Evolutionary conservation across 2,797 vertebrate species (phyloP), one percentile per base, ranked within the genome.

Genomic region (Gymnothorax javanicus): DNA sequence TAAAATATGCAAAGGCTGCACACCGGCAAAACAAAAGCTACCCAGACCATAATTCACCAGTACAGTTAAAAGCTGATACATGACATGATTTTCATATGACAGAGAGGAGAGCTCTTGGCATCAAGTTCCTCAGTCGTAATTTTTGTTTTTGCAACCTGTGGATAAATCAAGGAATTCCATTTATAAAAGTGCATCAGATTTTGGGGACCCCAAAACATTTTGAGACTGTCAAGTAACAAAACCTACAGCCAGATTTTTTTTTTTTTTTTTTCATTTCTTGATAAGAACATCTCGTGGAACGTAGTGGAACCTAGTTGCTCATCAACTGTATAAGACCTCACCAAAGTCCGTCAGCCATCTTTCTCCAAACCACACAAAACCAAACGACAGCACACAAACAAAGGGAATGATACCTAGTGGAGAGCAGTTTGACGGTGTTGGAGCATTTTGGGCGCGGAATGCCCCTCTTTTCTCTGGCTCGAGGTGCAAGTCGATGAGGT

Each of bases 401-500:
- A 2, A 17, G 64, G 86, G 23, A 84, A 91, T 90, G 86, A 87
- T 96, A 96, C 96, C 95, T 94, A 91, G 94, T 91, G 17, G 89
- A 87, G 89, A 93, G 89, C 3, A 90, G 87, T 90, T 91, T 94
- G 88, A 89, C 86, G 85, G 84, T 85, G 84, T 57, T 87, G 82
- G 6, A 69, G 33, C 77, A 89, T 91, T 91, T 96, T 89, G 93
- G 92, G 57, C 88, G 94, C 4, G 94, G 93, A 90, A 94, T 89
- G 90, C 91, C 94, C 92, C 92, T 95, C 89, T 94, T 95, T 90
- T 95, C 92, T 25, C 91, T 92, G 91, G 91, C 91, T 77, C 90
- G 90, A 57, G 93, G 91, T 3, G 94, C 94, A 69, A 94, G 94
- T 82, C 94, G 91, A 87, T 92, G 94, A 1, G 94, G 90, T 88